Evolutionary conservation across 2,888 invertebrate genomes (phyloP), one percentile per base, ranked within the genome.

Genomic region (Pristionchus japonicus): DNA sequence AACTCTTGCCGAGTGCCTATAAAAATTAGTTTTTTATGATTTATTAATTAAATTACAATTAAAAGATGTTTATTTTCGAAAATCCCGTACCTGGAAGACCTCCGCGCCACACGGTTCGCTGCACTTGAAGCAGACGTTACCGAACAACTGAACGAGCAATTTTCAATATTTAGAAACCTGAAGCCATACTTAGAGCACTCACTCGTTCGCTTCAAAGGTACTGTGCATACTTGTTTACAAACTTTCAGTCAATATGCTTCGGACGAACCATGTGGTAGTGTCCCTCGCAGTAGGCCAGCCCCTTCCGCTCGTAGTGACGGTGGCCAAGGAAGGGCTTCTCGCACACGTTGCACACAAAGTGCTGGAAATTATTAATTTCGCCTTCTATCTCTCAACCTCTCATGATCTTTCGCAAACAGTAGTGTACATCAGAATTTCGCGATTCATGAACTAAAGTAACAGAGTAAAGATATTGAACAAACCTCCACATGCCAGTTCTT

Each of bases 311-410:
- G 95, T 98, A 99, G 95, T 99, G 99, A 0, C 99, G 97, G 95
- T 98, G 98, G 0, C 99, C 99, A 94, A 98, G 96, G 96, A 99
- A 99, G 0, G 99, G 99, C 95, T 99, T 99, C 95, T 99, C 99
- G 95, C 99, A 99, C 95, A 98, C 98, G 91, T 99, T 98, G 95
- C 99, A 99, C 1, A 99, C 99, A 95, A 99, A 99, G 95, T 99
- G 99, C 97, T 97, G 95, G 11, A 96, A 96, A 80, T 15, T 31
- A 20, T 20, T 67, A 43, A 40, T 43, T 77, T 77, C 1, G 3
- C 6, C 1, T 3, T 37, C n/a, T n/a, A n/a, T n/a, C 27, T 23
- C 13, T 52, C 52, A 17, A 52, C 17, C 3, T 52, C 3, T 15
- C 52, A 43, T 43, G 43, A 6, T 37, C 40, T 74, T 3, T 37